Base-by-base conservation (phyloP, 2,113 vertebrate species). In the Sylvilagus bachmani region DNA sequence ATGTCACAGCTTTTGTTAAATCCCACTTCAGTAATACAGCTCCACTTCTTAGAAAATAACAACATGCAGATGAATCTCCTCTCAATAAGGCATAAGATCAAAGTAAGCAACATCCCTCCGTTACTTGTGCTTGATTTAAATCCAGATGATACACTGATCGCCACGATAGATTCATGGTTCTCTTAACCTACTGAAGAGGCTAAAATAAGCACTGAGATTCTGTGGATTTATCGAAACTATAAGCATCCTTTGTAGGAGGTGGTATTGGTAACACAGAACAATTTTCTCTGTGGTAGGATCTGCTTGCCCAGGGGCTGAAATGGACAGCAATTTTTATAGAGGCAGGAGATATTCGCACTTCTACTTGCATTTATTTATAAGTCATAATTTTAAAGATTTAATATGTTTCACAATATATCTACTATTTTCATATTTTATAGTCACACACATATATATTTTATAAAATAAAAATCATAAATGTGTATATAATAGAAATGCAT, bases 11-110 rank as follows among this genome's bases (percentile, higher is more conserved):
- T 95, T 36, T 86, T 78, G 69, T 58, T 5, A 88, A 96, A 87
- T 77, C 53, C 33, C 90, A 74, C 11, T 77, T 75, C 25, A 96
- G 31, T 17, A 66, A 44, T 0, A 86, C 0, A 73, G 55, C 21
- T 71, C 33, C 64, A n/a, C 5, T 80, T 93, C n/a, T 77, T 86
- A 53, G 89, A 97, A 89, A 70, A 70, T 22, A 82, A 6, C 21
- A 74, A 1, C 77, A 24, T 49, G 21, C 3, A 22, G 53, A 38
- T 53, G 19, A 86, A 10, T 74, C 24, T 67, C 33, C 17, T 71
- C 27, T 38, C 66, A 33, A n/a, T 27, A 51, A 71, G 3, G n/a
- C 10, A 49, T 8, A 58, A 33, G 51, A 17, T 31, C 61, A 83
- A 78, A 62, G 38, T 31, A 83, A 55, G 33, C 19, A 2, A 44